phyloP scores from a whole-genome alignment of 1,140 invertebrate genomes.

The Drosophila eugracilis region DNA sequence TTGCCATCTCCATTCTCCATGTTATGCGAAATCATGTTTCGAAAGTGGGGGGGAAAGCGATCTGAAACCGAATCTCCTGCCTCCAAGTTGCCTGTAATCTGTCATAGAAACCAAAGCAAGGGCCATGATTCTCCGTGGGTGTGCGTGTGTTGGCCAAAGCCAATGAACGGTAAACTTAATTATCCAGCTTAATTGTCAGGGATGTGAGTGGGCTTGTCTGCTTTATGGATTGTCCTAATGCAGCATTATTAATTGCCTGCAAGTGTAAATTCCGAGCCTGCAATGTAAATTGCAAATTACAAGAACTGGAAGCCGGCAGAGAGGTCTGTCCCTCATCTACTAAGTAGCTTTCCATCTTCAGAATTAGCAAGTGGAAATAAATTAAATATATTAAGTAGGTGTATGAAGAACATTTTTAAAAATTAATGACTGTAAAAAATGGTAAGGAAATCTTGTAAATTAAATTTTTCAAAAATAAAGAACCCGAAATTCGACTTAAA shows the following conservation, averaged over 20 bases:
- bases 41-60: constrained; percentile 5
- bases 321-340: no score
- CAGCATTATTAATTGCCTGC: constrained; percentile 83
- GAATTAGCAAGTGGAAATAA: background rate
- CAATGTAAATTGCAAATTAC: constrained; percentile 81
- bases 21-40: constrained; percentile 30
- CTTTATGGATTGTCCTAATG: constrained; percentile 80
- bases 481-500: background rate
- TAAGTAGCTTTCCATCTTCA: background rate
- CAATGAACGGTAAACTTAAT: constrained; percentile 84
- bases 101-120: constrained; percentile 21
- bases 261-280: constrained; percentile 82
- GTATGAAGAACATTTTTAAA: background rate
- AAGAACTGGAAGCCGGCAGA: constrained; percentile 34
- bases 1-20: constrained; percentile 25
- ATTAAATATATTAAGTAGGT: background rate
- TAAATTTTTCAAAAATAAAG: background rate
- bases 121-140: background rate
- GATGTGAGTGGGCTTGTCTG: constrained; percentile 50
- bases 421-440: no score
- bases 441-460: no score
- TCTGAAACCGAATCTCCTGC: background rate
- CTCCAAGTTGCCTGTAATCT: constrained; percentile 24
- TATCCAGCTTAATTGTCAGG: constrained; percentile 78
- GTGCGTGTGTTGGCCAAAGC: constrained; percentile 48